Evolutionary conservation across 2,888 invertebrate genomes (phyloP), one percentile per base, ranked within the genome.

Genomic region (Sphaeridia pumilis): DNA sequence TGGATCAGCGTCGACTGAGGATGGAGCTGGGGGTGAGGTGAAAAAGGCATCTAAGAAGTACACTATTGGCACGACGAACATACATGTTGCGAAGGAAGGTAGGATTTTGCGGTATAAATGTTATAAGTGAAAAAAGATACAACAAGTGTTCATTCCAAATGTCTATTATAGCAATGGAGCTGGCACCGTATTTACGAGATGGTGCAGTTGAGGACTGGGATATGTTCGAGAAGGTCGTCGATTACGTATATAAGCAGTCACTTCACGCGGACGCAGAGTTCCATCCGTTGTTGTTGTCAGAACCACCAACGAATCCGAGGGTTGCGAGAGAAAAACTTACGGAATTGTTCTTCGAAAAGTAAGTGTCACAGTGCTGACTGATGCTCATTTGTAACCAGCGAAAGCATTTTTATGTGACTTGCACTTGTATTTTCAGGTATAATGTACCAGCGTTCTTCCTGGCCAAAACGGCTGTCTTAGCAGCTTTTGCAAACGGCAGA

Each of bases 131-230:
- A n/a, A n/a, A n/a, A n/a, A n/a, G n/a, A n/a, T n/a, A n/a, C n/a
- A n/a, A n/a, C n/a, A n/a, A n/a, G n/a, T n/a, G n/a, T n/a, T n/a
- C n/a, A n/a, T n/a, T n/a, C n/a, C n/a, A n/a, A n/a, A n/a, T n/a
- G n/a, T n/a, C n/a, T n/a, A n/a, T n/a, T n/a, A n/a, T n/a, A 74
- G 77, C 77, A 58, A 78, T 90, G 85, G 95, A 97, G 70, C 78
- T 90, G 31, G 79, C 79, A 50, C 86, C 84, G 3, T 97, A 90
- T 70, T 87, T 98, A 82, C 94, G 95, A 70, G 97, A 97, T 65
- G 94, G 97, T 44, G 93, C 95, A 83, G 85, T 99, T 43, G 97
- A 98, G 67, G 94, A 98, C 71, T 98, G 97, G 97, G 95, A 97
- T 68, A 74, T 94, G 56, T 98, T 98, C 73, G 98, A 98, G 72